Evolutionary conservation across 1,140 invertebrate species (phyloP).

Genomic region (Saxidomus purpurata): DNA sequence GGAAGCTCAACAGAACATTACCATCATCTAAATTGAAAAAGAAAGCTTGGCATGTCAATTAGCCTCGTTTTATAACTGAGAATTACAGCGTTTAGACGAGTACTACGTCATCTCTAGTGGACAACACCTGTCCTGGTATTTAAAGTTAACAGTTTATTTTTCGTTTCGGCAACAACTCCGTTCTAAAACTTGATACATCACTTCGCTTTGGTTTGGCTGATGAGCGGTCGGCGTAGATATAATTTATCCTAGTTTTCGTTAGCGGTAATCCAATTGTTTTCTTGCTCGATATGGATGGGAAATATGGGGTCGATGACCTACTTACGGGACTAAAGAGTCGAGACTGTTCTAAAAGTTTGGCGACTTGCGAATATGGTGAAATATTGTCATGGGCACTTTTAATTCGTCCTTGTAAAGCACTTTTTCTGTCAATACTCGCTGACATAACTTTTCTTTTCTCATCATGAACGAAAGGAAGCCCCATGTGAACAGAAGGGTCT

Average conservation of each 20-base stretch:
- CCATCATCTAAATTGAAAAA: too few relatives aligned
- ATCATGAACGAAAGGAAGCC: slow-evolving; percentile 47
- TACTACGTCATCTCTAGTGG: too few relatives aligned
- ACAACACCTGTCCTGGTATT: too few relatives aligned
- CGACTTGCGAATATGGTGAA: slow-evolving; percentile 58
- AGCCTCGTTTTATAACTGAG: too few relatives aligned
- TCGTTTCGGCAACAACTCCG: slow-evolving; percentile 43
- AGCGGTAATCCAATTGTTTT: neutral
- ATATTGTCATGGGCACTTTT: slow-evolving; percentile 33
- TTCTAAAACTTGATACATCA: neutral
- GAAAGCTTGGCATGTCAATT: too few relatives aligned
- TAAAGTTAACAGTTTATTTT: slow-evolving; percentile 30
- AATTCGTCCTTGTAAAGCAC: neutral
- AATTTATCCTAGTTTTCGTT: slow-evolving; percentile 54
- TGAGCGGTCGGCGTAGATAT: slow-evolving; percentile 53
- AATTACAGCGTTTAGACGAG: too few relatives aligned
- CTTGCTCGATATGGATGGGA: slow-evolving; percentile 40
- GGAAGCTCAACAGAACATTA: too few relatives aligned
- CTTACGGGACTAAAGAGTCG: slow-evolving; percentile 30
- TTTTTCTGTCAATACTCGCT: neutral
- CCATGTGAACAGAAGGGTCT: slow-evolving; percentile 15
- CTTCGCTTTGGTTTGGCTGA: slow-evolving; percentile 6
- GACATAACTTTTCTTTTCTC: neutral
- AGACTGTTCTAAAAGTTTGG: slow-evolving; percentile 43
- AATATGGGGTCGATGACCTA: slow-evolving; percentile 17